phyloP scores from a whole-genome alignment of 2,888 invertebrate genomes.

The Craniophora ligustri region DNA sequence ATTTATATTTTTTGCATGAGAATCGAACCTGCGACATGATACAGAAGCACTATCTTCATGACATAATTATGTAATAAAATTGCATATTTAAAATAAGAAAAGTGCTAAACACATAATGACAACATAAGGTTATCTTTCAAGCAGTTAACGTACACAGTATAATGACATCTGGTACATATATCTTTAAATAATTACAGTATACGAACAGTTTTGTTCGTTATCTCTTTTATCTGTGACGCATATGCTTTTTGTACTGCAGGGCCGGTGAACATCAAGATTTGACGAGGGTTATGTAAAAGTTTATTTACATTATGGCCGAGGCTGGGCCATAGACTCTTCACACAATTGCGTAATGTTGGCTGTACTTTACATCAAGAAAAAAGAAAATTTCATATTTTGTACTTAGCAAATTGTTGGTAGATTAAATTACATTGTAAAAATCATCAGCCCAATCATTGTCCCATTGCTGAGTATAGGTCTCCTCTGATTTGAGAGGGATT shows the following conservation, averaged over 20 bases:
- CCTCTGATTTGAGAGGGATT: too few species aligned
- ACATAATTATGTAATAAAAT: too few species aligned
- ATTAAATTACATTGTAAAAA: too few species aligned
- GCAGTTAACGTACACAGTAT: conserved; percentile 2
- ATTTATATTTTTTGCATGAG: too few species aligned
- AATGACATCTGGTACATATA: conserved; percentile 8
- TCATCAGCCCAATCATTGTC: too few species aligned
- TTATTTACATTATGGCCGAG: not conserved
- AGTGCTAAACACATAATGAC: conserved; percentile 2
- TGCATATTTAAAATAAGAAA: conserved; percentile 6
- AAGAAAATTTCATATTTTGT: too few species aligned
- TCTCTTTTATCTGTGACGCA: conserved; percentile 18
- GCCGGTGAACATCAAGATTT: not conserved
- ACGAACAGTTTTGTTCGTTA: conserved; percentile 6
- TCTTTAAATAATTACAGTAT: conserved; percentile 27
- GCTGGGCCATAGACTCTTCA: not conserved
- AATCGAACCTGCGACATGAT: too few species aligned
- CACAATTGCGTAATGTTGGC: too few species aligned
- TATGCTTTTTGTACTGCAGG: not conserved
- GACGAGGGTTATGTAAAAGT: conserved; percentile 4
- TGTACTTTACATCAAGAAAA: too few species aligned
- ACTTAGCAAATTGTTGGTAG: too few species aligned
- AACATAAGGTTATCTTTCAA: conserved; percentile 10
- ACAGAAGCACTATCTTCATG: too few species aligned
- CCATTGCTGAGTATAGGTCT: too few species aligned